Base-by-base conservation (phyloP, 2,888 invertebrate species). In the Plusia festucae region DNA sequence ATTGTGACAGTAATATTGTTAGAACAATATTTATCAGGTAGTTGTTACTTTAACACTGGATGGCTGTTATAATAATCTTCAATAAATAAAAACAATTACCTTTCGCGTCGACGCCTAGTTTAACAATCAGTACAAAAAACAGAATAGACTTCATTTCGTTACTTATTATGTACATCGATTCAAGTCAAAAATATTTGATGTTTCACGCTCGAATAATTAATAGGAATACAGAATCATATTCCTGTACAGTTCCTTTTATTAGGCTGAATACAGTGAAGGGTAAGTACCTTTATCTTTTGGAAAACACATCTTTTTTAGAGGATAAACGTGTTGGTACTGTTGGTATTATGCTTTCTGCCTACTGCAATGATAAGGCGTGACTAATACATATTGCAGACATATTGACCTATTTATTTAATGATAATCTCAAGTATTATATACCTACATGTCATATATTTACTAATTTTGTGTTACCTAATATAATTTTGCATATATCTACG, bases 221-320 rank as follows among this genome's bases (percentile, higher is more conserved):
- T 40, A 4, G 24, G 20, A 73, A 49, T 73, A 60, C 53, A 53
- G 2, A 56, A 44, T 53, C n/a, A 54, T 16, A 9, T 13, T 11
- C 30, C 5, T 6, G 0, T n/a, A 15, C 6, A 15, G 20, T 53
- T 53, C 62, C 22, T 73, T 73, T 62, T 65, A 65, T 73, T 73
- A 59, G 2, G 34, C 32, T 52, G 24, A 16, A 40, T 54, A 13
- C 8, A 30, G 16, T 53, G 0, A 0, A 20, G 68, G 77, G 78
- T 73, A 68, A 76, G 30, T 64, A 73, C 78, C 75, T 52, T 55
- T 69, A 78, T 76, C 65, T 15, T 18, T 34, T 2, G 73, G 72
- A 58, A 73, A 73, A 73, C 30, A 65, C 73, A 51, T 16, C 11
- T 51, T 51, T 24, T 46, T 55, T 18, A 16, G 15, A 34, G 46